Conservation (phyloP, 2,888 invertebrate species). For the Eupeodes latifasciatus region DNA sequence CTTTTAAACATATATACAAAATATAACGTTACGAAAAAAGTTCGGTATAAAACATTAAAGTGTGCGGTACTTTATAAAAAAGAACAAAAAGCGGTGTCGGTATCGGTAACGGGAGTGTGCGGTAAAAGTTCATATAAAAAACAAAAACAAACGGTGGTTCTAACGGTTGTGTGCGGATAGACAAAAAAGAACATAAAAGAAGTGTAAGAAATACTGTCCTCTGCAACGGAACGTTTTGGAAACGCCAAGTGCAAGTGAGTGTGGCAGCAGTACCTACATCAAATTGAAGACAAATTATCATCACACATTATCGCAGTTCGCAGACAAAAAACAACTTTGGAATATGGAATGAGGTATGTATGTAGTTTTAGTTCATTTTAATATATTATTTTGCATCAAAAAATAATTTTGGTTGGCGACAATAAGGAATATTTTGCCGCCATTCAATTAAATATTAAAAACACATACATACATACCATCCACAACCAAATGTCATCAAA, state of each 20-base stretch:
- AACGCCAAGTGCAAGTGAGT: background rate
- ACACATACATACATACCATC: slow-evolving; percentile 12
- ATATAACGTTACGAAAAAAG: too few species aligned
- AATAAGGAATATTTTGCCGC: background rate
- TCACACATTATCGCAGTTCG: background rate
- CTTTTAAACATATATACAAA: too few species aligned
- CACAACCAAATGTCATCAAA: slow-evolving; percentile 10
- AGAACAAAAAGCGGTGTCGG: too few species aligned
- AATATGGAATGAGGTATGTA: background rate
- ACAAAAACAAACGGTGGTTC: too few species aligned
- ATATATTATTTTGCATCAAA: background rate
- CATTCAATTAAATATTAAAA: background rate
- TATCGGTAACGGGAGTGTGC: too few species aligned
- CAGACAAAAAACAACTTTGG: background rate
- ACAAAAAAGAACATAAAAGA: too few species aligned
- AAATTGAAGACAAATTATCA: background rate
- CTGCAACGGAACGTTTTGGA: background rate
- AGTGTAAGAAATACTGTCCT: background rate
- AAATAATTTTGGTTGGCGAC: background rate
- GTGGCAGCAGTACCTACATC: slow-evolving; percentile 2
- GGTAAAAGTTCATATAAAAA: too few species aligned
- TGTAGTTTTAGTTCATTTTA: background rate
- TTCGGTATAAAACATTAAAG: too few species aligned
- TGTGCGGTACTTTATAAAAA: too few species aligned
- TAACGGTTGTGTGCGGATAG: too few species aligned